These are phyloP conservation scores for Hemitrygon akajei DNA, from an alignment of 2,797 vertebrate genomes.

Conservation along the genomic window DNA sequence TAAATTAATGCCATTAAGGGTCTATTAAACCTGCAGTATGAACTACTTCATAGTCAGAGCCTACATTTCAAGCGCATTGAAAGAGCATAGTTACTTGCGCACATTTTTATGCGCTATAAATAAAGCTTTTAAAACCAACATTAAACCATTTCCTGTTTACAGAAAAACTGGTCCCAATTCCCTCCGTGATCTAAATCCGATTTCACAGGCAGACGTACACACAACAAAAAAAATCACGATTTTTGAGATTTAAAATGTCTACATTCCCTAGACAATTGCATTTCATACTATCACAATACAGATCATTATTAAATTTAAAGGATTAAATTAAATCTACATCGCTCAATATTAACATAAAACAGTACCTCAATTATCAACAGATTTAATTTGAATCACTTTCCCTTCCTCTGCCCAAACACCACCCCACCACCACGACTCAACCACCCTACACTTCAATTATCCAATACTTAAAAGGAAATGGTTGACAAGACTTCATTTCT, in stretches of 20 bases:
- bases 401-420: not conserved
- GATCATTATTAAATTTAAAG: not conserved
- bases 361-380: not conserved
- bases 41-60: not conserved
- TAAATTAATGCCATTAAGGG: not conserved
- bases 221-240: slow-evolving; percentile 1
- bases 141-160: slow-evolving; percentile 20
- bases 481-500: slow-evolving; percentile 13
- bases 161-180: not conserved
- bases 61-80: not conserved
- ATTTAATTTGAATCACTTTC: slow-evolving; percentile 31
- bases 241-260: slow-evolving; percentile 26
- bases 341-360: not conserved
- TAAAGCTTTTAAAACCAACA: slow-evolving; percentile 31
- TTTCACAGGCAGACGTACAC: not conserved
- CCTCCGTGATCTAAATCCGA: not conserved
- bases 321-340: slow-evolving; percentile 4
- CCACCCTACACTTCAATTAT: not conserved
- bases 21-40: not conserved
- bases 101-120: slow-evolving; percentile 22
- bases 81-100: not conserved
- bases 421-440: not conserved
- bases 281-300: not conserved
- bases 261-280: slow-evolving; percentile 20
- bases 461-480: slow-evolving; percentile 19